These are phyloP conservation scores for Tokudaia muenninki DNA, from an alignment of 2,797 vertebrate species.

Conservation along the genomic window DNA sequence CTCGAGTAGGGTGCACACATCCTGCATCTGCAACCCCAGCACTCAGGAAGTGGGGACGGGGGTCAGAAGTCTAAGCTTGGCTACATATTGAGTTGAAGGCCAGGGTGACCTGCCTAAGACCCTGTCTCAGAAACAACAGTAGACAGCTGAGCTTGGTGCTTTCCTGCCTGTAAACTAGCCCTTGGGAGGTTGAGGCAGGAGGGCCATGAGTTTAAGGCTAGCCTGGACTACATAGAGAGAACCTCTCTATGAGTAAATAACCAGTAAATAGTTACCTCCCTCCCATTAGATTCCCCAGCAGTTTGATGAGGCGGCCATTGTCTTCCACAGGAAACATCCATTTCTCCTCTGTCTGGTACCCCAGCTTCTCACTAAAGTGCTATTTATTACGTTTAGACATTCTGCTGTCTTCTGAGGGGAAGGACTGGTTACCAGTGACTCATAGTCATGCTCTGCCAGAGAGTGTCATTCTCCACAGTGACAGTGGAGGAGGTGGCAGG, in stretches of 20 bases:
- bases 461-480: not conserved
- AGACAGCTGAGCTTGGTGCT: not conserved
- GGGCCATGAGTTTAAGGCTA: not conserved
- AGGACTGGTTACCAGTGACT: constrained; percentile 40
- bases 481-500: not conserved
- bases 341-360: not conserved
- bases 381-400: not conserved
- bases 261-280: not conserved
- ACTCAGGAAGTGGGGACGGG: not conserved
- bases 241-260: not conserved
- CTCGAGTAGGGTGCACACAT: not conserved
- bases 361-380: not conserved
- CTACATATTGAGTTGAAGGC: not conserved
- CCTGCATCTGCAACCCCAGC: not conserved
- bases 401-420: not conserved
- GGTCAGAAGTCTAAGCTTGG: not conserved
- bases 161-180: not conserved
- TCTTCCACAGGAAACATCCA: not conserved
- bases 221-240: not conserved
- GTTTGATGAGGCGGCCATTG: not conserved
- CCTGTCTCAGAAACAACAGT: not conserved
- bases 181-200: not conserved
- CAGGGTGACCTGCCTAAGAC: not conserved
- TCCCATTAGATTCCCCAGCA: not conserved
- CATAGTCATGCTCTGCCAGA: not conserved